Percentiles rank a stretch among this genome's conserved stretches.
Evolutionary conservation across 2,888 invertebrate species (phyloP).

Genomic region (Anthrax anthrax): DNA sequence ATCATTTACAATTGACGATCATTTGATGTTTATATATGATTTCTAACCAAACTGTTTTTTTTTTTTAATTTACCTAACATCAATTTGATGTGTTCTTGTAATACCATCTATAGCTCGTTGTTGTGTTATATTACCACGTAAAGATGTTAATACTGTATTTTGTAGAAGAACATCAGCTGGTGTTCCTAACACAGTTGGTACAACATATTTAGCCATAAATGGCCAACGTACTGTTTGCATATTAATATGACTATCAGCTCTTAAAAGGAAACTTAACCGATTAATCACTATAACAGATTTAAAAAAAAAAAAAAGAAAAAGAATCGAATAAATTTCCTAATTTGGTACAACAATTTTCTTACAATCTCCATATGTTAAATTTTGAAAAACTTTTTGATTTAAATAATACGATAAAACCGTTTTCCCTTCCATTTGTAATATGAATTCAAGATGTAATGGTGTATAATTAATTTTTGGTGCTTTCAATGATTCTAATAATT

Average conservation of each 20-base stretch:
- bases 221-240: slow-evolving; percentile 43
- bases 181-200: slow-evolving; percentile 43
- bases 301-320: slow-evolving; percentile 14
- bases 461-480: slow-evolving; percentile 32
- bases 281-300: slow-evolving; percentile 45
- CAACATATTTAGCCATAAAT: slow-evolving; percentile 38
- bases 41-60: too few species aligned
- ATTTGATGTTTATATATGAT: too few species aligned
- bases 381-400: slow-evolving; percentile 48
- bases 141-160: slow-evolving; percentile 42
- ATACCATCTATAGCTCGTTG: slow-evolving; percentile 39
- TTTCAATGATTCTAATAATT: slow-evolving; percentile 35
- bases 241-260: slow-evolving; percentile 47
- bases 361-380: slow-evolving; percentile 47
- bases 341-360: slow-evolving; percentile 21
- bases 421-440: slow-evolving; percentile 50
- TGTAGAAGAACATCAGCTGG: slow-evolving; percentile 37
- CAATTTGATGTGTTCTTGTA: slow-evolving; percentile 46
- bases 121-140: slow-evolving; percentile 55
- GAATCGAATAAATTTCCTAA: neutral
- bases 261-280: slow-evolving; percentile 40
- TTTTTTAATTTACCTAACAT: slow-evolving; percentile 36
- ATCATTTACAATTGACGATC: too few species aligned
- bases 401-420: slow-evolving; percentile 51
- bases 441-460: slow-evolving; percentile 50